A percentile compares a stretch with the other conserved stretches of the same genome.
phyloP scores from a whole-genome alignment of 2,888 invertebrate genomes.

The Branchellion lobata region DNA sequence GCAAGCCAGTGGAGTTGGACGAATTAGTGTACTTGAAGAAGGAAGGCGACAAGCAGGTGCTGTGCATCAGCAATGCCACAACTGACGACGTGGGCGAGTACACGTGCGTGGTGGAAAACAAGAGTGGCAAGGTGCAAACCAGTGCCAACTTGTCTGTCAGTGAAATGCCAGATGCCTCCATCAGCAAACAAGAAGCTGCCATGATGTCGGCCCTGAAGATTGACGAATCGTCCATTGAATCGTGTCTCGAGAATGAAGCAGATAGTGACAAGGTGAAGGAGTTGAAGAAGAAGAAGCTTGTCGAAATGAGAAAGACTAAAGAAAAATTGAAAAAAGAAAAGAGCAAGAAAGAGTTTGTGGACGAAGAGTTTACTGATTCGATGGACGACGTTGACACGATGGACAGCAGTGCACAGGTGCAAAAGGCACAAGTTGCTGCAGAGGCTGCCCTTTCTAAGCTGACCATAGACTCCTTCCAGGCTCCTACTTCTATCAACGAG shows the following conservation, averaged over 20 bases:
- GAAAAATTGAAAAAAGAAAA: not conserved
- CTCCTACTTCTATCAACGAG: slow-evolving; percentile 38
- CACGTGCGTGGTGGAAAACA: slow-evolving; percentile 49
- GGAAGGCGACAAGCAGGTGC: slow-evolving; percentile 42
- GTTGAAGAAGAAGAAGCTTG: not conserved
- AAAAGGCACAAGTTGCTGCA: not conserved
- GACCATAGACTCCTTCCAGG: not conserved
- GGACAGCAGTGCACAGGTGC: too few relatives aligned
- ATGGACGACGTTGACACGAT: not conserved
- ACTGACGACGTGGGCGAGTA: slow-evolving; percentile 50
- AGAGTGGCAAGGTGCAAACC: slow-evolving; percentile 17
- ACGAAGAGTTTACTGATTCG: not conserved
- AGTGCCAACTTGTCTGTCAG: not conserved
- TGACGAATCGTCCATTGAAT: not conserved
- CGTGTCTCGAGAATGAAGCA: not conserved
- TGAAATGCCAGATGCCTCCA: not conserved
- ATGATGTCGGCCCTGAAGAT: not conserved
- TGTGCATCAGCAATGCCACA: slow-evolving; percentile 41
- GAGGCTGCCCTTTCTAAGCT: not conserved
- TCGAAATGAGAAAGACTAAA: not conserved
- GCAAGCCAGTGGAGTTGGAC: slow-evolving; percentile 50
- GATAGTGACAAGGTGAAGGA: not conserved
- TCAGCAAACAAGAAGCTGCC: slow-evolving; percentile 16
- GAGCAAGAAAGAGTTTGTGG: slow-evolving; percentile 8
- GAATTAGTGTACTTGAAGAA: slow-evolving; percentile 42